These are phyloP conservation scores for Cherax destructor DNA, from an alignment of 1,140 invertebrate genomes.

Conservation along the genomic window DNA sequence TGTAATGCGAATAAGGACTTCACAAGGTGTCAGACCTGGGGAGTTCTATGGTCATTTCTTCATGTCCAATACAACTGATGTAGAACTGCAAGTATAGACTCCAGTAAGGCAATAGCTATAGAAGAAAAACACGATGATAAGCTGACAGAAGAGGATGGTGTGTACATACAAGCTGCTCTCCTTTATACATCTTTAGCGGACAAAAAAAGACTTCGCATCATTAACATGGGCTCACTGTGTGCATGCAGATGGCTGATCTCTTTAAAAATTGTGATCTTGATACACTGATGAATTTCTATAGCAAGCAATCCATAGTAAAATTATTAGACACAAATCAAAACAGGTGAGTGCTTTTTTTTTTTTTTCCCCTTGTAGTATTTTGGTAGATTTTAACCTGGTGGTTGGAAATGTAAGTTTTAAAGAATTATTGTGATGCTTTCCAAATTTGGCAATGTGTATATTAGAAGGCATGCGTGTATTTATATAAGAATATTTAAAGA, in stretches of 20 bases:
- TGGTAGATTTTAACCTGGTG: neutral
- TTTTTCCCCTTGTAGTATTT: neutral
- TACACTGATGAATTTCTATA: slow-evolving; percentile 93
- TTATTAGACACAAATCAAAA: slow-evolving; percentile 85
- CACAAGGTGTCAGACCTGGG: slow-evolving; percentile 95
- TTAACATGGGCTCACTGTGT: slow-evolving; percentile 94
- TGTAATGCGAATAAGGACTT: slow-evolving; percentile 95
- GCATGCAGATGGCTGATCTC: slow-evolving; percentile 93
- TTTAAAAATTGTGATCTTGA: slow-evolving; percentile 94
- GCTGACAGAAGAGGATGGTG: slow-evolving; percentile 91
- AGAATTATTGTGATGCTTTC: no score
- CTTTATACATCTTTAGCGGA: slow-evolving; percentile 94
- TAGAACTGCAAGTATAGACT: slow-evolving; percentile 96
- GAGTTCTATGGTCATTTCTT: slow-evolving; percentile 98
- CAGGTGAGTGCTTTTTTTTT: slow-evolving; percentile 44
- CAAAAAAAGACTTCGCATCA: slow-evolving; percentile 91
- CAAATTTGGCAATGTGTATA: no score
- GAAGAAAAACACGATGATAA: slow-evolving; percentile 99
- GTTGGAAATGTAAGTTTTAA: neutral
- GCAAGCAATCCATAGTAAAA: slow-evolving; percentile 88
- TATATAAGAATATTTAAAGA: no score
- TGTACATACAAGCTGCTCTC: slow-evolving; percentile 93
- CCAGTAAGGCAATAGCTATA: slow-evolving; percentile 87
- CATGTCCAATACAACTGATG: slow-evolving; percentile 98
- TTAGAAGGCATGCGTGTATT: no score